Evolutionary conservation across 37 sponge, comb jelly and placozoan species (phyloP).

Genomic region (Oopsacas minuta): DNA sequence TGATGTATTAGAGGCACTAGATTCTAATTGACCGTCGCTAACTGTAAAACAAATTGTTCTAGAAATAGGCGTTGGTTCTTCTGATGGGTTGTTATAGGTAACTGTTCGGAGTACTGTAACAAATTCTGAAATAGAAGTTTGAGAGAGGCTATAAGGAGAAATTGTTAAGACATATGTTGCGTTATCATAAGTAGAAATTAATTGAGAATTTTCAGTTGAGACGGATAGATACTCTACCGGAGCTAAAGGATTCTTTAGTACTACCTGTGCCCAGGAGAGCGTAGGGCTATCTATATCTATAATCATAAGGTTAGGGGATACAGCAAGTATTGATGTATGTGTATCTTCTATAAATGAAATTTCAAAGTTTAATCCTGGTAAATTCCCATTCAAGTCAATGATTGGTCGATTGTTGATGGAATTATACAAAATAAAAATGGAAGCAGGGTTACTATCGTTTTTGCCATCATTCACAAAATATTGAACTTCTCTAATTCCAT

Average conservation of each 20-base stretch:
- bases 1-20: slow-evolving; percentile 20
- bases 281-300: neutral
- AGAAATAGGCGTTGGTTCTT: slow-evolving; percentile 39
- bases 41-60: slow-evolving; percentile 25
- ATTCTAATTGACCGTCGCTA: slow-evolving; percentile 32
- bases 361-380: slow-evolving; percentile 24
- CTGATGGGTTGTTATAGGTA: slow-evolving; percentile 39
- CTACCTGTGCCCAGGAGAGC: neutral
- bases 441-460: slow-evolving; percentile 17
- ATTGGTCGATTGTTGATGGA: slow-evolving; percentile 55
- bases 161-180: neutral
- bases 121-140: slow-evolving; percentile 23
- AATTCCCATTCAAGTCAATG: slow-evolving; percentile 48
- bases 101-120: slow-evolving; percentile 22
- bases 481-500: slow-evolving; percentile 19
- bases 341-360: slow-evolving; percentile 28
- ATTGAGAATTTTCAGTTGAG: neutral
- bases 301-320: neutral
- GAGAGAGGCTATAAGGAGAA: neutral
- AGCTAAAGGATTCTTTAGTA: neutral
- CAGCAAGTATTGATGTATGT: neutral
- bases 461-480: slow-evolving; percentile 42
- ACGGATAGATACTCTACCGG: neutral
- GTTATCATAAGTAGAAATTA: neutral
- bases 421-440: slow-evolving; percentile 31